Conservation (phyloP, 1,140 invertebrate genomes). For the Sycophila sp. region DNA sequence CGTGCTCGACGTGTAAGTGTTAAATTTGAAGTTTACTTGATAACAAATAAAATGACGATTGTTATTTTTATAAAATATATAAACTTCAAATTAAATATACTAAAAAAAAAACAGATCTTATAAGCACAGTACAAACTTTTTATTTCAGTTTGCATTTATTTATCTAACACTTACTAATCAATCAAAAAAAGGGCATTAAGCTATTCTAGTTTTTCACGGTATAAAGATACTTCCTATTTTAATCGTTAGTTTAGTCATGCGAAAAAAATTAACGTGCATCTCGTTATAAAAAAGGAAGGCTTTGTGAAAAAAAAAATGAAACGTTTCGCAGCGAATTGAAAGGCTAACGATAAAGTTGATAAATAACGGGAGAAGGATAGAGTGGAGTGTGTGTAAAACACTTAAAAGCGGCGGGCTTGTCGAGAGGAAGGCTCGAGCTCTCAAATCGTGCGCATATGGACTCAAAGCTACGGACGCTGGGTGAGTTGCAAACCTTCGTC, state of each 20-base stretch:
- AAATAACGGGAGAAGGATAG: conserved; percentile 65
- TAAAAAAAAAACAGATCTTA: no score
- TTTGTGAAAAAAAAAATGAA: conserved; percentile 33
- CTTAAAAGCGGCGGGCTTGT: conserved; percentile 31
- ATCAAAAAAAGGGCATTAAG: conserved; percentile 11
- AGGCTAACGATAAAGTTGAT: conserved; percentile 13
- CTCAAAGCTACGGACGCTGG: conserved; percentile 39
- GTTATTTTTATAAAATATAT: no score
- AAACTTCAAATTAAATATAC: no score
- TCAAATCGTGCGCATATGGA: conserved; percentile 21
- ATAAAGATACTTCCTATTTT: background rate
- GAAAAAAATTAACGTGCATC: no score
- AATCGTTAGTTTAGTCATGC: background rate
- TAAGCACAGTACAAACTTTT: no score
- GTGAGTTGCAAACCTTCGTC: conserved; percentile 64
- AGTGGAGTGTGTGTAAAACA: conserved; percentile 43
- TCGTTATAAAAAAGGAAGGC: conserved; percentile 21
- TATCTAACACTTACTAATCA: no score
- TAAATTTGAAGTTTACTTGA: no score
- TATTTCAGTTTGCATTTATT: conserved; percentile 25
- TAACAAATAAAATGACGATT: no score
- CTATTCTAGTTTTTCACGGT: conserved; percentile 5
- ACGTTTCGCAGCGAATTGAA: conserved; percentile 37
- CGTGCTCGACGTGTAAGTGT: no score
- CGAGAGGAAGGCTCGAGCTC: conserved; percentile 41